phyloP scores from a whole-genome alignment of 2,113 vertebrate species.

The Phoenicopterus ruber region DNA sequence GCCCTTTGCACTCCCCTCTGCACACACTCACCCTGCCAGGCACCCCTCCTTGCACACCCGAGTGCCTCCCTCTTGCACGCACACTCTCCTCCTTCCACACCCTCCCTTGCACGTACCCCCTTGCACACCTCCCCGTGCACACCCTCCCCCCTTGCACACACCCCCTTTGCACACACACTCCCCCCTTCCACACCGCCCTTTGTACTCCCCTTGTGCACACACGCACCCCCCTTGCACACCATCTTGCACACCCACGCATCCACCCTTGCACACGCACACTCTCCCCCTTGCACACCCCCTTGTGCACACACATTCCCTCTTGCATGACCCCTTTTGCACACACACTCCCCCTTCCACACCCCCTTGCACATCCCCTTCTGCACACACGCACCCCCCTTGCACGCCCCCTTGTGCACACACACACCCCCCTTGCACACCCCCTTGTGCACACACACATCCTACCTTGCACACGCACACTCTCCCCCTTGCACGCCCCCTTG shows the following conservation, averaged over 20 bases:
- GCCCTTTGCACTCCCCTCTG: not conserved
- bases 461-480: not conserved
- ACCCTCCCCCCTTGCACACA: not conserved
- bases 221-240: no score
- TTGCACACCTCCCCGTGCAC: not conserved
- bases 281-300: not conserved
- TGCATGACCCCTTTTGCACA: not conserved
- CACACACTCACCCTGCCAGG: not conserved
- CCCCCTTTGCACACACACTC: not conserved
- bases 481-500: not conserved
- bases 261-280: not conserved
- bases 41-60: not conserved
- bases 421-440: not conserved
- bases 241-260: not conserved
- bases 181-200: not conserved
- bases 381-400: not conserved
- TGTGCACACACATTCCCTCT: no score
- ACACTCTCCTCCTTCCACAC: not conserved
- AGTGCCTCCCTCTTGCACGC: not conserved
- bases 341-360: no score
- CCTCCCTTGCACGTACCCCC: not conserved
- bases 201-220: no score
- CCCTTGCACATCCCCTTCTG: not conserved
- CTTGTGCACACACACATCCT: no score
- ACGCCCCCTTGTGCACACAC: not conserved